Evolutionary conservation across 2,113 vertebrate genomes (phyloP), one percentile per base, ranked within the genome.

Genomic region (Sinocyclocheilus anophthalmus): DNA sequence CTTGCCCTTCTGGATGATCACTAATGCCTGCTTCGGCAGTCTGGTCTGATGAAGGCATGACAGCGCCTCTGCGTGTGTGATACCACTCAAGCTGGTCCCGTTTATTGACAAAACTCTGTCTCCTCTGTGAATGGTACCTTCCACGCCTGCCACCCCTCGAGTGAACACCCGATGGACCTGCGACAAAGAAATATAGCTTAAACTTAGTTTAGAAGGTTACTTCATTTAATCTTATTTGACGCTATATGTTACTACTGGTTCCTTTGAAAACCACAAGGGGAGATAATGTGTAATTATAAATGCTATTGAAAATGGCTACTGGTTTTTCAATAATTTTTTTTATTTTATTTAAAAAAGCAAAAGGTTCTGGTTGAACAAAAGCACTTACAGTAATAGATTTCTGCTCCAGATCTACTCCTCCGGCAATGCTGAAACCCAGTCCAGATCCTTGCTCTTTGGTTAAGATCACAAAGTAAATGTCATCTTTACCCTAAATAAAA

Each of bases 121-220:
- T 50, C 97, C 97, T 72, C 91, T 94, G 90, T 93, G 94, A 88
- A 98, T 92, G 37, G 96, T 96, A 42, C 97, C 96, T 93, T 98
- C 97, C 76, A 95, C 92, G 86, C 94, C 94, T 26, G 97, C 96
- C 6, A 93, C 94, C 61, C 97, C 97, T 92, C 96, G 97, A 84
- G 93, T 93, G 93, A 98, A 99, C 67, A 99, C 96, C 81, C 97
- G 96, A 91, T 99, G 97, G 59, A 99, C 95, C 98, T 99, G 89
- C 1, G 45, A 37, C 90, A 81, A 84, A 59, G 7, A 67, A 16
- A 63, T 9, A 7, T n/a, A 16, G 16, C 11, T 13, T 61, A n/a
- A 61, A 79, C 22, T 39, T 22, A 39, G 20, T 72, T 53, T 72
- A 42, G 37, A 42, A 2, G 11, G 24, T 55, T 5, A 50, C 24